A percentile compares a stretch with the other conserved stretches of the same genome.
These are phyloP conservation scores for Columba janthina DNA, from an alignment of 2,113 vertebrate genomes.

Conservation along the genomic window DNA sequence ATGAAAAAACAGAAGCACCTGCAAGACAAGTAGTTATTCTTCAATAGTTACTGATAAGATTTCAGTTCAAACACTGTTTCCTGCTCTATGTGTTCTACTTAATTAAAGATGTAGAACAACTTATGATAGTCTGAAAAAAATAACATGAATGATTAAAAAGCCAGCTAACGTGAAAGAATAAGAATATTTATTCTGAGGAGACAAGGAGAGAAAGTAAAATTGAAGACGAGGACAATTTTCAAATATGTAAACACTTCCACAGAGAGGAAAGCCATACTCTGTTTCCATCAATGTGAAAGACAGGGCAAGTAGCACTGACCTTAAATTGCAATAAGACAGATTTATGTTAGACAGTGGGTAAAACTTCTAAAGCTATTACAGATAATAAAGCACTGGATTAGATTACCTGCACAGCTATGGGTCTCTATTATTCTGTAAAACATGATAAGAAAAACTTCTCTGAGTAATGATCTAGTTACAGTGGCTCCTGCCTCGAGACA, in stretches of 20 bases:
- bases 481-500: neutral
- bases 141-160: neutral
- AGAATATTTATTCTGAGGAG: neutral
- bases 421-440: neutral
- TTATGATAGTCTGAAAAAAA: neutral
- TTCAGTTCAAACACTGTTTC: neutral
- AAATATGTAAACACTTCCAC: neutral
- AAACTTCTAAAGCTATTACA: neutral
- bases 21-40: neutral
- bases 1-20: neutral
- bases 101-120: neutral
- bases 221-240: neutral
- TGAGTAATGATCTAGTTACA: neutral
- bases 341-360: neutral
- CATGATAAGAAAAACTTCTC: neutral
- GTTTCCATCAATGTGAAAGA: neutral
- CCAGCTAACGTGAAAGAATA: neutral
- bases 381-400: neutral
- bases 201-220: neutral
- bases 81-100: neutral
- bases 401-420: neutral
- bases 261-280: neutral
- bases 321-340: neutral
- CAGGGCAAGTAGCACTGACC: neutral
- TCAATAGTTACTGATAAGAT: neutral